Conservation (phyloP, 1,140 invertebrate genomes). For the Dufourea novaeangliae region DNA sequence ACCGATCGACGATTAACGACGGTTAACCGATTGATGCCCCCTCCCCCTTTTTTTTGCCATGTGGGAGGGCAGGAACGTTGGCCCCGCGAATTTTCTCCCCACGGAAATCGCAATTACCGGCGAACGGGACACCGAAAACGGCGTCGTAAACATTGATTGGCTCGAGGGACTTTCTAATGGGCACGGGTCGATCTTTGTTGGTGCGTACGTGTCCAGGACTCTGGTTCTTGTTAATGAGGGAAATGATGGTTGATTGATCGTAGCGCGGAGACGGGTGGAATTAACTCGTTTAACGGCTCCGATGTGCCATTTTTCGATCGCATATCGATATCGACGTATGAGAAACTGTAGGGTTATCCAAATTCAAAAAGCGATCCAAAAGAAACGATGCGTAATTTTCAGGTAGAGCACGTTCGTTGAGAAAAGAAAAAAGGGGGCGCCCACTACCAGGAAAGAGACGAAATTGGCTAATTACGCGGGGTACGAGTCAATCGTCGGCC, state of each 20-base stretch:
- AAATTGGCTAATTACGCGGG: slow-evolving; percentile 49
- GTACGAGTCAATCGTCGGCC: slow-evolving; percentile 50
- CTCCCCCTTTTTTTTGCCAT: background rate
- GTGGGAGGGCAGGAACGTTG: background rate
- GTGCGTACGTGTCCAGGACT: too few species aligned
- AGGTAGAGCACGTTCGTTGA: background rate
- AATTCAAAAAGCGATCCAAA: background rate
- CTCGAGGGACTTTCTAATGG: background rate
- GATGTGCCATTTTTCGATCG: too few species aligned
- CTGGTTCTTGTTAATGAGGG: too few species aligned
- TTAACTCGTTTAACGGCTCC: too few species aligned
- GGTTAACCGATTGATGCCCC: background rate
- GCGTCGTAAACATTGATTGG: slow-evolving; percentile 3
- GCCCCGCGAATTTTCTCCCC: slow-evolving; percentile 2
- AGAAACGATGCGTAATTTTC: background rate
- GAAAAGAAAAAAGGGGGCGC: background rate
- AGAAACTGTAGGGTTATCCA: background rate
- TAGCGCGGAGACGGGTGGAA: background rate
- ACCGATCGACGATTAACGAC: background rate
- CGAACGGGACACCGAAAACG: background rate
- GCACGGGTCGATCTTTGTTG: background rate
- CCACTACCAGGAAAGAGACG: background rate
- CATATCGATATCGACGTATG: too few species aligned
- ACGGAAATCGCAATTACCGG: background rate
- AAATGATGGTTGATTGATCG: background rate